Base-by-base conservation (phyloP, 2,113 vertebrate species). In the Echinops telfairi region DNA sequence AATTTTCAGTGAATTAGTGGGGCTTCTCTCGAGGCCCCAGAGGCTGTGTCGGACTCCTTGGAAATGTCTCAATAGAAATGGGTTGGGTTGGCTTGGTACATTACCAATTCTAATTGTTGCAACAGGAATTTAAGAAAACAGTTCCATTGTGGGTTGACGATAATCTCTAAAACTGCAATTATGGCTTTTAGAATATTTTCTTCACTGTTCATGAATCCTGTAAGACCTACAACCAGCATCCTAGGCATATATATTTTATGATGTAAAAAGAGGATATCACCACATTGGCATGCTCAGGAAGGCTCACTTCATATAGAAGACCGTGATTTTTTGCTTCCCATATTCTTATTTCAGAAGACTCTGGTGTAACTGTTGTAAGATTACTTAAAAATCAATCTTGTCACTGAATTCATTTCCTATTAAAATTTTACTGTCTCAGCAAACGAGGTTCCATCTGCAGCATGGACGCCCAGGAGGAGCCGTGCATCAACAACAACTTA, bases 331-430 rank as follows among this genome's bases (percentile, higher is more conserved):
- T 36, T 40, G 47, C 57, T 73, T 92, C 4, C 8, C 94, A 58
- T 3, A 95, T 96, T 94, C 27, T 82, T 27, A 89, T 87, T 40
- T 91, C 77, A 17, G 79, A 83, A 60, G 88, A 19, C 33, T 93
- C 23, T 0, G 0, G 57, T 60, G 12, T 53, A 64, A 88, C 86
- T 58, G 29, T 23, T 58, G 0, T 58, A 53, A 53, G 47, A 78
- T 90, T 85, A 66, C 64, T 81, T 66, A 89, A 64, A 92, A 73
- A 40, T 78, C 31, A 19, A 78, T 20, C 53, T 79, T 80, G 16
- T 76, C 17, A 89, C 38, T 84, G 57, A 23, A 53, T 78, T 84
- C 31, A 76, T 47, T n/a, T 47, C 91, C 33, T 66, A 14, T 64
- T 62, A 64, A 62, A 84, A 10, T 76, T 71, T 60, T 62, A 64